Base-by-base conservation (phyloP, 2,113 vertebrate species). In the Passer domesticus region DNA sequence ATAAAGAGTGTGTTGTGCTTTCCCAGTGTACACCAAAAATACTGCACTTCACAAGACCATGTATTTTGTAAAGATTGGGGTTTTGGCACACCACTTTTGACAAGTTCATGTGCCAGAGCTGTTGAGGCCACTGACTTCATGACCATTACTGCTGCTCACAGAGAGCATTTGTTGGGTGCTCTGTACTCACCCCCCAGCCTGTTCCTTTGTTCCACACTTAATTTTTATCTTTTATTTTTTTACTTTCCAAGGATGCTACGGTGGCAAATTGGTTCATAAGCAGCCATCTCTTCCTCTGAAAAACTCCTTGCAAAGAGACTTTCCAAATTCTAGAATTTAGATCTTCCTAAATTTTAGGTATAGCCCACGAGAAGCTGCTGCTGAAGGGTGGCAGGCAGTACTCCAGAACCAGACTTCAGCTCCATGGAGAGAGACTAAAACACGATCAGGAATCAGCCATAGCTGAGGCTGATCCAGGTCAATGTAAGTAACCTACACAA, bases 141-240 rank as follows among this genome's bases (percentile, higher is more conserved):
- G 44, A 27, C 59, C 31, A 43, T 16, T 2, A 39, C 15, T 2
- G 16, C 3, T 0, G 0, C 64, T 37, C 17, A 6, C 21, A 77
- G 39, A 43, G 33, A 78, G 5, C 41, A 46, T 41, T 39, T 30
- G 15, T 22, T 39, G 74, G n/a, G 44, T 49, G 31, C 46, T 69
- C 30, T 44, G 15, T n/a, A 20, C 35, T 35, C 63, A 28, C 0
- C 3, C 15, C 11, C 13, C 8, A 75, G 17, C 27, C 55, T 60
- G 19, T 13, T 46, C 28, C 25, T 22, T 37, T 1, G 4, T n/a
- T 64, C 23, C 37, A n/a, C 35, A 15, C 13, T 22, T 23, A 1
- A 22, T 23, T 19, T 22, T 46, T 20, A 31, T 20, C 11, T 16
- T 19, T 35, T 37, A n/a, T 37, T 37, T 58, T 39, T 4, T 30